Percentiles rank a stretch among this genome's conserved stretches.
phyloP scores from a whole-genome alignment of 2,888 invertebrate species.

The Hirtodrosophila alboralis region DNA sequence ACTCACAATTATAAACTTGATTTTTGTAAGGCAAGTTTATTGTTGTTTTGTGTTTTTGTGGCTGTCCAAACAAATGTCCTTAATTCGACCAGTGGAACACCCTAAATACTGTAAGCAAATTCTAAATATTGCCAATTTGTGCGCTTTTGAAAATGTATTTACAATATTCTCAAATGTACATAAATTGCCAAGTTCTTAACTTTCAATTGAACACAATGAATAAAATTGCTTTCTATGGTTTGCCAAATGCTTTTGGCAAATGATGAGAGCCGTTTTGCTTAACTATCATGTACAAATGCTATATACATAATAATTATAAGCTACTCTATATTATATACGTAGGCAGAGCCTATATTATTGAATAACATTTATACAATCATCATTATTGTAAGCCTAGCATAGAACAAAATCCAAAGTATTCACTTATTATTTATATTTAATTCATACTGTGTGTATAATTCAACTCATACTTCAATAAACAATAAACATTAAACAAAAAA shows the following conservation, averaged over 20 bases:
- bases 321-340: constrained; percentile 43
- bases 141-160: constrained; percentile 39
- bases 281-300: constrained; percentile 70
- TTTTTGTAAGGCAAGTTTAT: constrained; percentile 20
- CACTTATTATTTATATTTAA: constrained; percentile 72
- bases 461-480: constrained; percentile 51
- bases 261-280: constrained; percentile 55
- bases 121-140: constrained; percentile 52
- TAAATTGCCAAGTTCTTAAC: constrained; percentile 34
- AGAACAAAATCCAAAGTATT: constrained; percentile 74
- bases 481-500: constrained; percentile 23
- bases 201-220: constrained; percentile 21
- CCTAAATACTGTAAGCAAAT: constrained; percentile 12
- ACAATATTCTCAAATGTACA: constrained; percentile 37
- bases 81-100: constrained; percentile 65
- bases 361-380: constrained; percentile 53
- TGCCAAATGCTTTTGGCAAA: constrained; percentile 61
- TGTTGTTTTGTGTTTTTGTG: constrained; percentile 46
- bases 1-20: constrained; percentile 27
- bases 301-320: constrained; percentile 46
- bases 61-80: constrained; percentile 31
- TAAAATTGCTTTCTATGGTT: constrained; percentile 49
- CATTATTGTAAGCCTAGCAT: constrained; percentile 51
- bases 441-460: constrained; percentile 44
- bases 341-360: constrained; percentile 77